Evolutionary conservation across 1,140 invertebrate genomes (phyloP), one percentile per base, ranked within the genome.

Genomic region (Nylanderia fulva): DNA sequence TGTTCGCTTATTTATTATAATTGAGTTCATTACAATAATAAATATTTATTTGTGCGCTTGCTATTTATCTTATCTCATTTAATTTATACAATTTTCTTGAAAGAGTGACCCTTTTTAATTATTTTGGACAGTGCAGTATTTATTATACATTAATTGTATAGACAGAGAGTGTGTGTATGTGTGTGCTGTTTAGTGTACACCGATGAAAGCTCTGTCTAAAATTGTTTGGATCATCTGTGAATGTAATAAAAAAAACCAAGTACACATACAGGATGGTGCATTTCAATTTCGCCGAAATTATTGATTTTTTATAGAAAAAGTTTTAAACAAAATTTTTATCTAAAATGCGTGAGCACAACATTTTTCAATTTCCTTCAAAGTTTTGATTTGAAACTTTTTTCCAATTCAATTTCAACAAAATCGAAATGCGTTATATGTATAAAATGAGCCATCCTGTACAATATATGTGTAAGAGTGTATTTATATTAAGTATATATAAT

Each of bases 171-270:
- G 39, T 45, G 33, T 48, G 29, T 33, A 3, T 33, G 29, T 33
- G 29, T 33, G 29, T 3, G 29, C 29, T 33, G 29, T 33, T 33
- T 33, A 33, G 29, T 33, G 29, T 33, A 33, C 29, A 33, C 29
- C 29, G 29, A 69, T 27, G 24, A 64, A 48, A 9, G 56, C 72
- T 58, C 18, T 69, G 27, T 48, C 27, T 72, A 39, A 84, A 75
- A 68, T 64, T 85, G 36, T 79, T 86, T 75, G 79, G 45, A 15
- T 52, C 69, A 15, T 52, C 69, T 56, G 6, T 56, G 60, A 77
- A 27, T 11, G 48, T 85, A 71, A 60, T 75, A 80, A 27, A 61
- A 68, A 68, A 72, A 58, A 33, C 3, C 45, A 4, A n/a, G 58
- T n/a, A 39, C 58, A 63, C 48, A n/a, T 48, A 42, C 13, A 69